Conservation (phyloP, 1,140 invertebrate species). For the Babylonia areolata region DNA sequence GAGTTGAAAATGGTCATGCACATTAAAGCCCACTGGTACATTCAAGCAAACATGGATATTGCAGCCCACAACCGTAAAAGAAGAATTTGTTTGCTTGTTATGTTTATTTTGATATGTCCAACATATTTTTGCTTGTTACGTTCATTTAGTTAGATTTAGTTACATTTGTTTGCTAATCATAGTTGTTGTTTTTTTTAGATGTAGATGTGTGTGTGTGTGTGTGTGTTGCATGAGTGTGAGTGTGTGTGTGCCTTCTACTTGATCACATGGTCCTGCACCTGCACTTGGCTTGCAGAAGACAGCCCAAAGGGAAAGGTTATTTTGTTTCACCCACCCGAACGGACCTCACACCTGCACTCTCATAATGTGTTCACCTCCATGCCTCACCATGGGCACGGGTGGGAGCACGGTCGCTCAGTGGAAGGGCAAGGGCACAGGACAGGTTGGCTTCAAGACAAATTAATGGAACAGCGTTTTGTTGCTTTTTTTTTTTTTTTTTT, state of each 20-base stretch:
- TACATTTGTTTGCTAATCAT: too few species aligned
- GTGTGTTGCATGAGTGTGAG: too few species aligned
- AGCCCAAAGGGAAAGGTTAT: background rate
- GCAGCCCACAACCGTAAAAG: too few species aligned
- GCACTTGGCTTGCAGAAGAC: slow-evolving; percentile 8
- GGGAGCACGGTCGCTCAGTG: slow-evolving; percentile 7
- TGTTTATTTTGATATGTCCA: too few species aligned
- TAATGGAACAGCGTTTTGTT: background rate
- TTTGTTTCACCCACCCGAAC: slow-evolving; percentile 25
- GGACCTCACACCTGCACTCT: background rate
- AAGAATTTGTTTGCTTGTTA: too few species aligned
- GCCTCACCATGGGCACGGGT: background rate
- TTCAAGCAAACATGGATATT: too few species aligned
- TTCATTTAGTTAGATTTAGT: too few species aligned
- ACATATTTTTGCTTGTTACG: too few species aligned
- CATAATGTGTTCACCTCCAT: background rate
- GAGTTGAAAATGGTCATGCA: too few species aligned
- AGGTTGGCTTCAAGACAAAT: background rate
- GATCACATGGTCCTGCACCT: background rate
- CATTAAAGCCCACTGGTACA: too few species aligned
- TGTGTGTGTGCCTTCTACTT: background rate
- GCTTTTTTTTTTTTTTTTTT: background rate
- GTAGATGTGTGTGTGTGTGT: background rate
- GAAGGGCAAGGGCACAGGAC: slow-evolving; percentile 18
- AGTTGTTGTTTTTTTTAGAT: too few species aligned